phyloP scores from a whole-genome alignment of 1,140 invertebrate species.

The Scaptomyza montana region DNA sequence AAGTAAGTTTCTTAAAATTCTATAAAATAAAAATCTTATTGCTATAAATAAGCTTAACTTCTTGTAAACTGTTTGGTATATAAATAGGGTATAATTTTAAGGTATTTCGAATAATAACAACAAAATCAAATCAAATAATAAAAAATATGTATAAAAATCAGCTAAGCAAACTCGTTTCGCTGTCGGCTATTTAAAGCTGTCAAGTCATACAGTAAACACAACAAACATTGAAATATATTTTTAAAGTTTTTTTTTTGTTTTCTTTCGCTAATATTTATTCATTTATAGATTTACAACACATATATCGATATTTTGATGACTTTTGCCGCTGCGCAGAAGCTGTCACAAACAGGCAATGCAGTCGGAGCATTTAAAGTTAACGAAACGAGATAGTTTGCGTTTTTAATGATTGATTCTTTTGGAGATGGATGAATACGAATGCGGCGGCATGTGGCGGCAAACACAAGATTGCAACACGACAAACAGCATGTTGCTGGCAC shows the following conservation, averaged over 20 bases:
- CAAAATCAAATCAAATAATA: conserved; percentile 17
- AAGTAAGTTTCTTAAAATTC: too few relatives aligned
- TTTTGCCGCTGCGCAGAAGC: conserved; percentile 24
- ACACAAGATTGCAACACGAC: conserved; percentile 13
- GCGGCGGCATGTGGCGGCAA: conserved; percentile 13
- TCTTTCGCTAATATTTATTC: conserved; percentile 59
- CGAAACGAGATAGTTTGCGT: not conserved
- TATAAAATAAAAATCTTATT: too few relatives aligned
- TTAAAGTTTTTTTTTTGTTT: conserved; percentile 14
- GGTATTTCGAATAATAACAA: not conserved
- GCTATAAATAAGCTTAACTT: too few relatives aligned
- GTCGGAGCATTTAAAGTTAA: not conserved
- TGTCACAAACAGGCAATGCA: conserved; percentile 4
- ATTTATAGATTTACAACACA: conserved; percentile 66
- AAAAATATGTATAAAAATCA: not conserved
- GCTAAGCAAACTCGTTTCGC: conserved; percentile 31
- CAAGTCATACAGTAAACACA: conserved; percentile 28
- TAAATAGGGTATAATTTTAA: not conserved
- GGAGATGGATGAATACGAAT: conserved; percentile 12
- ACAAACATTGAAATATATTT: too few relatives aligned
- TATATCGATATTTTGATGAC: conserved; percentile 11
- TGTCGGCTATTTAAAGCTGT: conserved; percentile 32
- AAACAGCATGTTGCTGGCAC: conserved; percentile 2
- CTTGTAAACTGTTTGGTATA: not conserved
- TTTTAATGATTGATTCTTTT: conserved; percentile 39